Percentiles rank a stretch among this genome's conserved stretches.
phyloP scores from a whole-genome alignment of 1,140 invertebrate species.

The Panagrolaimus sp. region DNA sequence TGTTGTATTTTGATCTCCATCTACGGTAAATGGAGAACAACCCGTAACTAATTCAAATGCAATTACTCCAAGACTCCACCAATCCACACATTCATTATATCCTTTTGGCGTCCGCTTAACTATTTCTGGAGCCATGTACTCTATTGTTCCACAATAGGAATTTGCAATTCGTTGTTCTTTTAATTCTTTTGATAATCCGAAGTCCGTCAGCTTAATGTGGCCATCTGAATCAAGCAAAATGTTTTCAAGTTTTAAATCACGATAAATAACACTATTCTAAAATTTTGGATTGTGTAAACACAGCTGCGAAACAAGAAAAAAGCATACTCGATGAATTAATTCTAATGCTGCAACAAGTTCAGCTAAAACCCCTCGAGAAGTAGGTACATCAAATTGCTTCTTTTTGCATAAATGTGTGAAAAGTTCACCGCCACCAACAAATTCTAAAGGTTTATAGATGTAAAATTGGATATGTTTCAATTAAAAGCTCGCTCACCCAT shows the following conservation, averaged over 20 bases:
- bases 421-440: slow-evolving; percentile 81
- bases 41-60: slow-evolving; percentile 93
- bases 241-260: slow-evolving; percentile 89
- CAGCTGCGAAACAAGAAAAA: too few species aligned
- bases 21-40: slow-evolving; percentile 90
- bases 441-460: slow-evolving; percentile 75
- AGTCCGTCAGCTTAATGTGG: slow-evolving; percentile 83
- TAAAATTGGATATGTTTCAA: slow-evolving; percentile 21
- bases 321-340: slow-evolving; percentile 75
- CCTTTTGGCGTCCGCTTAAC: slow-evolving; percentile 73
- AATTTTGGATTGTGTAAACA: slow-evolving; percentile 8
- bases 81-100: slow-evolving; percentile 79
- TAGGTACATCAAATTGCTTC: slow-evolving; percentile 75
- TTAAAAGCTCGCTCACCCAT: slow-evolving; percentile 67
- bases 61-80: slow-evolving; percentile 67
- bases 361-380: slow-evolving; percentile 80
- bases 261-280: slow-evolving; percentile 82
- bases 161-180: slow-evolving; percentile 65
- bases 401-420: slow-evolving; percentile 84
- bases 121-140: slow-evolving; percentile 88
- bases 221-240: slow-evolving; percentile 77
- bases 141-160: slow-evolving; percentile 95
- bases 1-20: slow-evolving; percentile 82
- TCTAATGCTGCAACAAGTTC: slow-evolving; percentile 84
- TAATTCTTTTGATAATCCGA: slow-evolving; percentile 82